Conservation (phyloP, 1,140 invertebrate species). For the Pteromalus puparum region DNA sequence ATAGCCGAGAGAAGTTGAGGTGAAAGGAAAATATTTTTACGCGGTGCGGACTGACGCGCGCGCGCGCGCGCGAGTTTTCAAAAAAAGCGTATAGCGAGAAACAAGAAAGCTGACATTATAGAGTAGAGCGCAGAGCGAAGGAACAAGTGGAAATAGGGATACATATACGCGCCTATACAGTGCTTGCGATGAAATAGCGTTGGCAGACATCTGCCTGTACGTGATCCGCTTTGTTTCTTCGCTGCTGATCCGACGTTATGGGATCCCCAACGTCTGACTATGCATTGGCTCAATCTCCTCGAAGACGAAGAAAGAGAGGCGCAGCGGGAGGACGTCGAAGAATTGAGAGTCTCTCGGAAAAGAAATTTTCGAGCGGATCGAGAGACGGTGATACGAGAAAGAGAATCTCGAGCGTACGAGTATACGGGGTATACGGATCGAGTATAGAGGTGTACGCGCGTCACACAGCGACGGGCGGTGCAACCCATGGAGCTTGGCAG, state of each 20-base stretch:
- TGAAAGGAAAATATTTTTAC: not conserved
- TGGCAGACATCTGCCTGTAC: not conserved
- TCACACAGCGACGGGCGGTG: too few species aligned
- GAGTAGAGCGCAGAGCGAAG: not conserved
- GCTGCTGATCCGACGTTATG: not conserved
- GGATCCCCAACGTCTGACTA: not conserved
- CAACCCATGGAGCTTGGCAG: too few species aligned
- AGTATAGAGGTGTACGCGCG: too few species aligned
- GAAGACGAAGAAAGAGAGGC: not conserved
- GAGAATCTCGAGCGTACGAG: not conserved
- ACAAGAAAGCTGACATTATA: not conserved
- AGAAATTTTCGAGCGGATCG: constrained; percentile 1
- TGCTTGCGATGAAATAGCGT: not conserved
- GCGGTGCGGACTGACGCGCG: too few species aligned
- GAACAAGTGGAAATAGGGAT: too few species aligned
- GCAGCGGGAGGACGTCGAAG: not conserved
- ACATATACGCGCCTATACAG: not conserved
- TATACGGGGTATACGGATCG: too few species aligned
- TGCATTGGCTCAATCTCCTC: not conserved
- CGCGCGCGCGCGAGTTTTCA: too few species aligned
- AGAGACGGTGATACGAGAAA: not conserved
- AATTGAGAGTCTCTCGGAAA: not conserved
- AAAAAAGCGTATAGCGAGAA: too few species aligned
- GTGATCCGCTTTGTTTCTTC: not conserved
- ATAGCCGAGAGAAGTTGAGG: not conserved